Percentiles rank a stretch among this genome's conserved stretches.
Conservation (phyloP, 2,888 invertebrate species). For the Ichneumoninae sp. region DNA sequence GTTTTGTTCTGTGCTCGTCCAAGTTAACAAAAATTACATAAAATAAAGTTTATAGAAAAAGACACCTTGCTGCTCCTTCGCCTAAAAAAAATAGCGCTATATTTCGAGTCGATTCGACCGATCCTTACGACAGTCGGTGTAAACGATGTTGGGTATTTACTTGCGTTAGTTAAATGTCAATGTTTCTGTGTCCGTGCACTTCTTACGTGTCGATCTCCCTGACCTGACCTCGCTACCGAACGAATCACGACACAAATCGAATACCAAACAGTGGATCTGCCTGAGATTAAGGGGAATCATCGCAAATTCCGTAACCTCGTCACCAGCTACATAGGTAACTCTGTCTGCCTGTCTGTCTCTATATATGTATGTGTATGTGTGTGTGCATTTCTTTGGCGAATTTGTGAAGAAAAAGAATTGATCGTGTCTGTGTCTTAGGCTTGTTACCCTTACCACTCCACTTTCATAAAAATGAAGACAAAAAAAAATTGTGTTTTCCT, state of each 20-base stretch:
- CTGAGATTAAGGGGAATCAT: constrained; percentile 99
- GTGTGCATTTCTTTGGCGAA: constrained; percentile 45
- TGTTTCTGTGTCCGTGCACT: constrained; percentile 84
- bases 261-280: constrained; percentile 94
- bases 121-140: constrained; percentile 43
- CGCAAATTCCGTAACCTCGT: constrained; percentile 99
- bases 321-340: constrained; percentile 99
- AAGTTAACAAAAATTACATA: background rate
- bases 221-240: constrained; percentile 81
- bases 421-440: constrained; percentile 56
- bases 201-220: constrained; percentile 82
- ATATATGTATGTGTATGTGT: constrained; percentile 56
- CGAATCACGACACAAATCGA: constrained; percentile 79
- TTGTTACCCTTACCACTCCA: constrained; percentile 56
- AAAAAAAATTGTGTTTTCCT: background rate
- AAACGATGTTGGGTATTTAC: constrained; percentile 60
- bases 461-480: constrained; percentile 49
- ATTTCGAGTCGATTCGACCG: constrained; percentile 47
- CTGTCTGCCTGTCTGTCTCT: constrained; percentile 78
- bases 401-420: constrained; percentile 24
- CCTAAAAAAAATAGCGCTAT: constrained; percentile 30
- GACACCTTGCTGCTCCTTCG: constrained; percentile 9
- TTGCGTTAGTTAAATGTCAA: constrained; percentile 81
- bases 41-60: constrained; percentile 9
- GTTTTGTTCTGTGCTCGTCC: constrained; percentile 23